Evolutionary conservation across 2,113 vertebrate genomes (phyloP), one percentile per base, ranked within the genome.

Genomic region (Zosterops japonicus): DNA sequence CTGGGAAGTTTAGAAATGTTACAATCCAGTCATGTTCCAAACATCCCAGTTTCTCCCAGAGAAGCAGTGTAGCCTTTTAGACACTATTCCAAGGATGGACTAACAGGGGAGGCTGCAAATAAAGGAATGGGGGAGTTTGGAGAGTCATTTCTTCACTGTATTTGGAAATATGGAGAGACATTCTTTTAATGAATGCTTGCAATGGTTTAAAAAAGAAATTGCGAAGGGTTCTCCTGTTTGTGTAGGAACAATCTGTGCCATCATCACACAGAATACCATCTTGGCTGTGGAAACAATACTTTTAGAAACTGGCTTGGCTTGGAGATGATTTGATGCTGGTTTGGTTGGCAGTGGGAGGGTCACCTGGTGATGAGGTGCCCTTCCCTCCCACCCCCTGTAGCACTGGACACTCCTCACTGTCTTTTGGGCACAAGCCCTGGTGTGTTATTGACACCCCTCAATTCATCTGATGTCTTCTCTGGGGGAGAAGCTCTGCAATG

Each of bases 321-420:
- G 50, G 47, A 90, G 56, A 5, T 20, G 11, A 15, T 63, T 81
- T 36, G 39, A 13, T 44, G n/a, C 16, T 68, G 60, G 16, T 52
- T 79, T 24, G 60, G 42, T 42, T 39, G n/a, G 49, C 74, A 71
- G 9, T 6, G 7, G 47, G 44, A 83, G 27, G 35, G 20, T 89
- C 24, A 29, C 11, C 57, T 21, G 46, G 56, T 1, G 1, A 23
- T 25, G 39, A 65, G 39, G 15, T 70, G 42, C 36, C 33, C 24
- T 63, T 71, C 33, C 41, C 44, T 59, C 64, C 13, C 3, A 4
- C 7, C 31, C 9, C 8, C 46, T 46, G 19, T 33, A 49, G 14
- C 0, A 0, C 46, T 29, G 33, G 8, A 23, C 1, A 1, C 21
- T 68, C 28, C 77, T n/a, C 0, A 0, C 29, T 29, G 31, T 11